phyloP scores from a whole-genome alignment of 2,888 invertebrate genomes.

The Neocrepidodera transversa region DNA sequence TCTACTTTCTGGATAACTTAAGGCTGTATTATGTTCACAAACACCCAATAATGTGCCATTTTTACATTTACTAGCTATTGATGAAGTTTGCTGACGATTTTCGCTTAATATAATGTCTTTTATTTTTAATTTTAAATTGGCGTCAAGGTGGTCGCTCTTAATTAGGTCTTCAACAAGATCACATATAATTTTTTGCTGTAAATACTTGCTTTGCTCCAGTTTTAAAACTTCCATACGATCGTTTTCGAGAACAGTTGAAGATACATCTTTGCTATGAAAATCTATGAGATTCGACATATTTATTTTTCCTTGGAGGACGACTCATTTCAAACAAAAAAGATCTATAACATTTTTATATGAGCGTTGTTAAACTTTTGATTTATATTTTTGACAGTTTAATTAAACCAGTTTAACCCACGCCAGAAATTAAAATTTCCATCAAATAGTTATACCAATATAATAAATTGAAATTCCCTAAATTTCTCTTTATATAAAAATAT shows the following conservation, averaged over 20 bases:
- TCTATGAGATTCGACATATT: constrained; percentile 39
- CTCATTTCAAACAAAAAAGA: constrained; percentile 5
- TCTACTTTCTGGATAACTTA: constrained; percentile 54
- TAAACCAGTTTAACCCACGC: no score
- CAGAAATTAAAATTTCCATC: no score
- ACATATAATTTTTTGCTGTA: constrained; percentile 48
- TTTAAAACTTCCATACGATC: constrained; percentile 48
- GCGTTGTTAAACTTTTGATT: no score
- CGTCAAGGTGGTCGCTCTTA: constrained; percentile 38
- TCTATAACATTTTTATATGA: no score
- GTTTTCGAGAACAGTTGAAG: constrained; percentile 24
- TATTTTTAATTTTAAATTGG: constrained; percentile 47
- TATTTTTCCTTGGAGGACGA: constrained; percentile 7
- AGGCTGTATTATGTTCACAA: constrained; percentile 40
- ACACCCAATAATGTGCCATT: constrained; percentile 32
- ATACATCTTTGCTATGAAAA: constrained; percentile 22
- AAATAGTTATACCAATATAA: no score
- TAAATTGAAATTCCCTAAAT: no score
- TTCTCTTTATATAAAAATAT: no score
- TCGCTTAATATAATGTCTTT: constrained; percentile 43
- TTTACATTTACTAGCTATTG: constrained; percentile 25
- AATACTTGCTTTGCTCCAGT: constrained; percentile 47
- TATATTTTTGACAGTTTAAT: no score
- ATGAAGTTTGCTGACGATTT: constrained; percentile 40
- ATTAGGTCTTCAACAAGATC: constrained; percentile 47